These are phyloP conservation scores for Gallirallus australis DNA, from an alignment of 2,797 vertebrate species.

Conservation along the genomic window DNA sequence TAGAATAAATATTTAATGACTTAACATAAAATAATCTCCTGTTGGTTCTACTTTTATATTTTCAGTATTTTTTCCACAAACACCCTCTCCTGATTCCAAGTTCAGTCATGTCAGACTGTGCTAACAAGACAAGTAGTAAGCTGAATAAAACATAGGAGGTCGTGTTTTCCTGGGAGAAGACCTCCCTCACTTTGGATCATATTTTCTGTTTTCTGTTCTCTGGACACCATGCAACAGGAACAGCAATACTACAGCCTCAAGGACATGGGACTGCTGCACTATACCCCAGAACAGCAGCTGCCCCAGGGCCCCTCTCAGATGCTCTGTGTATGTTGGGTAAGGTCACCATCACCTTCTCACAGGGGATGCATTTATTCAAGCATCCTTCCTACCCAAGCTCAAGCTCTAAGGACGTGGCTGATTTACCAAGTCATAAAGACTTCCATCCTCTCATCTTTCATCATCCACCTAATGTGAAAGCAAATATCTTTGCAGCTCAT, in stretches of 20 bases:
- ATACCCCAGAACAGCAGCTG: rapidly evolving
- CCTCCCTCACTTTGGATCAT: neutral
- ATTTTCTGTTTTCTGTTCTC: neutral
- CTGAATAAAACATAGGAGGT: neutral
- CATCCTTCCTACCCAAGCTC: neutral
- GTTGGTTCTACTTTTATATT: neutral
- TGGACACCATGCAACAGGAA: neutral
- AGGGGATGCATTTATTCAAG: neutral
- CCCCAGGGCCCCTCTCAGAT: neutral
- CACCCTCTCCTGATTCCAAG: neutral
- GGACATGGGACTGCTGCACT: rapidly evolving
- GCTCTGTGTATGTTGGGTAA: rapidly evolving
- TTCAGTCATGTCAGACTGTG: neutral
- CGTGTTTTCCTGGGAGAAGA: neutral
- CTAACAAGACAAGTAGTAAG: neutral
- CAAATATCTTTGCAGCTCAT: neutral
- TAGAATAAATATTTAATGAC: neutral
- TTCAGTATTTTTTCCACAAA: neutral
- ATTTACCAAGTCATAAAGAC: neutral
- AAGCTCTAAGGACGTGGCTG: rapidly evolving
- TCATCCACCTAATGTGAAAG: neutral
- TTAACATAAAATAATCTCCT: neutral
- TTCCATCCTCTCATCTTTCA: neutral
- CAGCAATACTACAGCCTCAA: neutral
- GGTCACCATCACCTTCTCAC: neutral